phyloP scores from a whole-genome alignment of 2,113 vertebrate species.

The Corythornis cristatus region DNA sequence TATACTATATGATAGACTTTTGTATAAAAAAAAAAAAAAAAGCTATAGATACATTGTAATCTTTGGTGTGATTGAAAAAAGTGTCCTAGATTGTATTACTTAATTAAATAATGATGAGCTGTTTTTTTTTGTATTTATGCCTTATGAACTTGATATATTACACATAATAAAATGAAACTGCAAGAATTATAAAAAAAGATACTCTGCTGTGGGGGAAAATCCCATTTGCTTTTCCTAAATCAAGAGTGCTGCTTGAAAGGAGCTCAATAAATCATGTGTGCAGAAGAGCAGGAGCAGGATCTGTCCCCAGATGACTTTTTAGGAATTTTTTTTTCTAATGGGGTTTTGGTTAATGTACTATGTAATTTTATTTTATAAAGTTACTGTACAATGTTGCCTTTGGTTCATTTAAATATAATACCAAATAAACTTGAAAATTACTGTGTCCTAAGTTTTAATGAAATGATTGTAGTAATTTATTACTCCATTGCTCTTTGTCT shows the following conservation, averaged over 20 bases:
- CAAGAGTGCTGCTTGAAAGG: constrained; percentile 20
- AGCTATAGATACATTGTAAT: constrained; percentile 67
- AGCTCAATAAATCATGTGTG: constrained; percentile 21
- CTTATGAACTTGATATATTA: constrained; percentile 76
- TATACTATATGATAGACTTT: constrained; percentile 66
- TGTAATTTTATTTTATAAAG: constrained; percentile 75
- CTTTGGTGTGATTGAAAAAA: constrained; percentile 60
- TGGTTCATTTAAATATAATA: constrained; percentile 65
- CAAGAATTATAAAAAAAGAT: not conserved
- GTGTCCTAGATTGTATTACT: constrained; percentile 68
- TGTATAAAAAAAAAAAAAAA: constrained; percentile 60
- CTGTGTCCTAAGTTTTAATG: constrained; percentile 38
- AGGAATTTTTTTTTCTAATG: constrained; percentile 58
- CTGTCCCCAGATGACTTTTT: constrained; percentile 43
- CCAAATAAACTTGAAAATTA: constrained; percentile 73
- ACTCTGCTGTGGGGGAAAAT: constrained; percentile 25
- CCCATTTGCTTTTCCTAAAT: constrained; percentile 29
- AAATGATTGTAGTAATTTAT: constrained; percentile 37
- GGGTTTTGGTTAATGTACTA: constrained; percentile 72
- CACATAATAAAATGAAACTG: constrained; percentile 30
- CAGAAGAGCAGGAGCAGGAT: constrained; percentile 32
- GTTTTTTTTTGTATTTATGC: constrained; percentile 78
- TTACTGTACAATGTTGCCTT: constrained; percentile 75
- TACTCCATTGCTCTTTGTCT: constrained; percentile 6
- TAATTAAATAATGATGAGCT: constrained; percentile 70